A percentile compares a stretch with the other conserved stretches of the same genome.
Evolutionary conservation across 2,888 invertebrate genomes (phyloP).

Genomic region (Eupithecia vulgata): DNA sequence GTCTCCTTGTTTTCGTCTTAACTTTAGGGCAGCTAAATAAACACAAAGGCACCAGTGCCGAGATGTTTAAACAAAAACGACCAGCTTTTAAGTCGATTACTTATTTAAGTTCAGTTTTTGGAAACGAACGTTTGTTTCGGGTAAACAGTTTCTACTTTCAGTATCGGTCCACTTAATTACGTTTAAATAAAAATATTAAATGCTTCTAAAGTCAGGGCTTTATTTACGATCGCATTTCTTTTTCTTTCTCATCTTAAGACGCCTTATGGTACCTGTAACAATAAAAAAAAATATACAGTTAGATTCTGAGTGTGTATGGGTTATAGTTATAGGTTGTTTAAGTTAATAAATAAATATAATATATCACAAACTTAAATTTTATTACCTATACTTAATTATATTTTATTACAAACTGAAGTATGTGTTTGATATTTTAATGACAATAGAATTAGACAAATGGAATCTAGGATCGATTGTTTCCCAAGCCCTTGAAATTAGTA

Average conservation of each 20-base stretch:
- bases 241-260: conserved; percentile 76
- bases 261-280: conserved; percentile 62
- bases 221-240: conserved; percentile 65
- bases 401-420: not conserved
- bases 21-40: conserved; percentile 63
- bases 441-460: too few relatives aligned
- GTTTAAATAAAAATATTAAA: conserved; percentile 45
- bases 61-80: conserved; percentile 75
- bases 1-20: conserved; percentile 61
- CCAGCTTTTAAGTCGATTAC: conserved; percentile 73
- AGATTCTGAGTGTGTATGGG: not conserved
- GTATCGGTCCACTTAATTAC: conserved; percentile 64
- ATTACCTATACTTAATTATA: too few relatives aligned
- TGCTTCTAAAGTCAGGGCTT: conserved; percentile 41
- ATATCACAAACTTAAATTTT: not conserved
- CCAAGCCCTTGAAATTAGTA: not conserved
- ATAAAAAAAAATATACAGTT: conserved; percentile 37
- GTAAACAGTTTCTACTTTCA: conserved; percentile 58
- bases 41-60: conserved; percentile 74
- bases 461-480: not conserved
- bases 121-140: conserved; percentile 60
- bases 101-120: conserved; percentile 72
- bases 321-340: not conserved
- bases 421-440: not conserved
- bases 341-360: not conserved